Evolutionary conservation across 1,140 invertebrate genomes (phyloP), one percentile per base, ranked within the genome.

Genomic region (Lordiphosa clarofinis): DNA sequence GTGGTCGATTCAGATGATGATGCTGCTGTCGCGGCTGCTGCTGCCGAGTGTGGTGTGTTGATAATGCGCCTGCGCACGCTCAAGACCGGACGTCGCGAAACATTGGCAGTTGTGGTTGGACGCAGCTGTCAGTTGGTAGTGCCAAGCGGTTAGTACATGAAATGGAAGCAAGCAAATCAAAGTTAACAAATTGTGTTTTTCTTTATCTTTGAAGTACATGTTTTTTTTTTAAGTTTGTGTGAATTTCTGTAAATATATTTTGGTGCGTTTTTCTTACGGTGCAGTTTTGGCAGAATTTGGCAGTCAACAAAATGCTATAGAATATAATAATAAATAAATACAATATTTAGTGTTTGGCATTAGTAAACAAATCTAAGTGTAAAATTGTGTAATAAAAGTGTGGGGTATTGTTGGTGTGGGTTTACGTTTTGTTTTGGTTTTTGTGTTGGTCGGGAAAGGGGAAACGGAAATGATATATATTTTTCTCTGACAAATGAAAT

Each of bases 41-140:
- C 24, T 40, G 57, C 60, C 49, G 62, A 40, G 24, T 61, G 57
- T 12, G 86, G 73, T 21, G 70, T 49, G 53, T 87, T 88, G 42
- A 87, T 86, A 66, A 86, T 70, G 47, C 86, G 86, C 35, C 76
- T 72, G 64, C 86, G 86, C 50, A 88, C 86, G 31, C 86, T 88
- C 42, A 88, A 33, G 59, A 86, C 73, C 15, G 86, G 86, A 24
- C 86, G 76, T 19, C 81, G 86, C 36, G 86, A 75, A 35, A 66
- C 79, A 38, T 24, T 64, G 56, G 43, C 48, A 57, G 49, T 68
- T 60, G 71, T 49, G 58, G 76, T 76, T 38, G 79, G 79, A 43
- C 86, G 86, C 56, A 81, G 69, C 86, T 87, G 73, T 39, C 42
- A 56, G 66, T 60, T 35, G 52, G 46, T 38, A 24, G 55, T 44